phyloP scores from a whole-genome alignment of 1,140 invertebrate genomes.

The Aphaenogaster rudis region DNA sequence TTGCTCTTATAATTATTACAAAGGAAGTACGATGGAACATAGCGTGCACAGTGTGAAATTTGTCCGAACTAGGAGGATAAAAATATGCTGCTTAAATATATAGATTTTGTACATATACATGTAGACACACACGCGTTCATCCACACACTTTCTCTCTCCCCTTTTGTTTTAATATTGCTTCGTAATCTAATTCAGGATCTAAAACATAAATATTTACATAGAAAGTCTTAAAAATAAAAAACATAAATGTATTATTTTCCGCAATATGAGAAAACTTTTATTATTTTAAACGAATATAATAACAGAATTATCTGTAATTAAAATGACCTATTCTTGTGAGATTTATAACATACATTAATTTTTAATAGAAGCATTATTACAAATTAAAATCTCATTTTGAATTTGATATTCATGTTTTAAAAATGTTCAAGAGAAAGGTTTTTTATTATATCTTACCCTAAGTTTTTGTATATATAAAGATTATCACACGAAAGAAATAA shows the following conservation, averaged over 20 bases:
- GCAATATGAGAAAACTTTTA: conserved; percentile 4
- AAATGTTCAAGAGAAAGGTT: neutral
- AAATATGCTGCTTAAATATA: neutral
- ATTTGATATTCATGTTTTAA: neutral
- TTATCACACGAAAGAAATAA: neutral
- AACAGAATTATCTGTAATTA: neutral
- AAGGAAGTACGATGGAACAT: conserved; percentile 31
- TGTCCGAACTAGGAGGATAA: neutral
- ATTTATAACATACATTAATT: conserved; percentile 1
- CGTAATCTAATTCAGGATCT: neutral
- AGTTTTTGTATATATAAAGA: neutral
- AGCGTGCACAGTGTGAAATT: neutral
- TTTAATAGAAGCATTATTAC: neutral
- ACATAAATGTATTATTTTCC: neutral
- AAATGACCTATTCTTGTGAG: neutral
- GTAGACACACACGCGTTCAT: neutral
- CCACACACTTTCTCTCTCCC: neutral
- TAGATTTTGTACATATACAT: neutral
- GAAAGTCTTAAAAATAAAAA: neutral
- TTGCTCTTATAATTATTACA: neutral
- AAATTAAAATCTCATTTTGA: conserved; percentile 12
- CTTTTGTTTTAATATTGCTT: neutral
- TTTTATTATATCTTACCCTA: neutral
- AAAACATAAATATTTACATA: conserved; percentile 17
- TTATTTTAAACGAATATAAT: neutral